Evolutionary conservation across 1,140 invertebrate species (phyloP).

Genomic region (Drosophila micromelanica): DNA sequence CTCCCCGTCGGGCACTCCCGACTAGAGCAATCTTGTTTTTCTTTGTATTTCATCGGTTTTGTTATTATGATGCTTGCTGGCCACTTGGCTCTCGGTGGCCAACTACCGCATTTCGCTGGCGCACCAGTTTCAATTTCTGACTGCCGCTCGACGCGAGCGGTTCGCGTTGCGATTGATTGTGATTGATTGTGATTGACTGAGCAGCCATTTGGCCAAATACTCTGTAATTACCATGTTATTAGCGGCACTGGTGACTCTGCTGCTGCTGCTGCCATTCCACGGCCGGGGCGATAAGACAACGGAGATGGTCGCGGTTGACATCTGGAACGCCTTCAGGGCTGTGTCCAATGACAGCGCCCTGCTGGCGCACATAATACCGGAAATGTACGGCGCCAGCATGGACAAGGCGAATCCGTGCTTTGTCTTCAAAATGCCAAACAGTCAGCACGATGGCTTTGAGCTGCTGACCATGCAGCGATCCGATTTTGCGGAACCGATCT

Average conservation of each 20-base stretch:
- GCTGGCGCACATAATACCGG: slow-evolving; percentile 65
- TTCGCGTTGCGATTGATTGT: slow-evolving; percentile 5
- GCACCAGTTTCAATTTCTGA: slow-evolving; percentile 69
- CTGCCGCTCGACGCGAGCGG: slow-evolving; percentile 54
- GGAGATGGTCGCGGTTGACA: slow-evolving; percentile 63
- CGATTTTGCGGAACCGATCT: slow-evolving; percentile 69
- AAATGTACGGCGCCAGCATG: slow-evolving; percentile 73
- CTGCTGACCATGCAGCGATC: slow-evolving; percentile 66
- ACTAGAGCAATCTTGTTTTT: not conserved
- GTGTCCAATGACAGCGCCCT: slow-evolving; percentile 71
- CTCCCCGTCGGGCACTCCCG: not conserved
- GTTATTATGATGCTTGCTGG: slow-evolving; percentile 14
- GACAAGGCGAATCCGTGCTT: slow-evolving; percentile 63
- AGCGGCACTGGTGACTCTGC: slow-evolving; percentile 2
- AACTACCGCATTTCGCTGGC: slow-evolving; percentile 67
- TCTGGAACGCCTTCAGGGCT: slow-evolving; percentile 69
- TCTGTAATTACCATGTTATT: slow-evolving; percentile 19
- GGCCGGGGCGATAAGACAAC: not conserved
- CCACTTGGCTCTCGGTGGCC: slow-evolving; percentile 46
- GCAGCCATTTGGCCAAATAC: slow-evolving; percentile 4
- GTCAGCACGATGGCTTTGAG: slow-evolving; percentile 31
- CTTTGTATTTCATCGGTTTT: not conserved
- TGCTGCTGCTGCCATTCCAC: slow-evolving; percentile 13
- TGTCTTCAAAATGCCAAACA: slow-evolving; percentile 69
- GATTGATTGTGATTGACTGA: too few relatives aligned